A percentile compares a stretch with the other conserved stretches of the same genome.
These are phyloP conservation scores for Pseudorhiza aurosa DNA, from an alignment of 30 jellyfish, hydroid and myxozoan species.

Conservation along the genomic window DNA sequence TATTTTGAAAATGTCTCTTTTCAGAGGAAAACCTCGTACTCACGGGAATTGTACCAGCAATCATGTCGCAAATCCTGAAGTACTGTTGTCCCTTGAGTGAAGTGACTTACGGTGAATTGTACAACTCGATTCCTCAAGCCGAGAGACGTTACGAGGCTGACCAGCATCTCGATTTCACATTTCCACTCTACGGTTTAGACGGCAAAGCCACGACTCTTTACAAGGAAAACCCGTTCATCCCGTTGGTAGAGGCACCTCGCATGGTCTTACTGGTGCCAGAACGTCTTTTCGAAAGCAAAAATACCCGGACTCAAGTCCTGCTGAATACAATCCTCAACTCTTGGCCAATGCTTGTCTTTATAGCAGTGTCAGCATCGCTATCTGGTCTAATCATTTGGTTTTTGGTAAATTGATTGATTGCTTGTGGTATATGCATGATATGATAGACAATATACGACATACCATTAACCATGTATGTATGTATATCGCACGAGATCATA, in stretches of 20 bases:
- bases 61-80: conserved; percentile 42
- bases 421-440: too few relatives aligned
- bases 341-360: conserved; percentile 97
- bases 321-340: conserved; percentile 87
- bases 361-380: conserved; percentile 86
- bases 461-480: too few relatives aligned
- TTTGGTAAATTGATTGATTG: conserved; percentile 80
- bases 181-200: conserved; percentile 87
- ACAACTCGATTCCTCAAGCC: conserved; percentile 59
- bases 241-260: conserved; percentile 93
- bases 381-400: conserved; percentile 94
- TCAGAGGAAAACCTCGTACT: conserved; percentile 18
- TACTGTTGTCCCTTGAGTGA: conserved; percentile 83
- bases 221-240: conserved; percentile 86
- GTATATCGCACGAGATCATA: too few relatives aligned
- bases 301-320: conserved; percentile 91
- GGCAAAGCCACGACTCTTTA: conserved; percentile 66
- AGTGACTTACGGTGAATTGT: conserved; percentile 72
- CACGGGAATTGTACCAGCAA: conserved; percentile 81
- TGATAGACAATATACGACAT: too few relatives aligned
- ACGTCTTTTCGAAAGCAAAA: conserved; percentile 65
- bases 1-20: too few relatives aligned
- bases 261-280: conserved; percentile 87
- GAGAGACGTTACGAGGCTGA: conserved; percentile 72
- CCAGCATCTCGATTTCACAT: conserved; percentile 74